phyloP scores from a whole-genome alignment of 2,888 invertebrate species.

The Eumerus sabulonum region DNA sequence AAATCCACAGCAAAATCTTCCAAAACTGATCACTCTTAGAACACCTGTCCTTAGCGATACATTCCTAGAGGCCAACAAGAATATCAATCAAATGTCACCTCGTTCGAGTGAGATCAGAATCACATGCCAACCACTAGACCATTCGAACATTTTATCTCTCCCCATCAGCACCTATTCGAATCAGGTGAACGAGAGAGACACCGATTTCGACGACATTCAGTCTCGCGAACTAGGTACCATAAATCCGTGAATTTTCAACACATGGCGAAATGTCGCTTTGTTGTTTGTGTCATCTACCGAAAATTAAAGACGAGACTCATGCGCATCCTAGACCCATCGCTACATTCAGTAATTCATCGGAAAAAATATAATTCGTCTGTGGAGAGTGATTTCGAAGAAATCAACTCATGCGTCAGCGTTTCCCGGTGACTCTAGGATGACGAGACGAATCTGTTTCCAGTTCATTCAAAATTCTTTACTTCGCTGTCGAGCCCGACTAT shows the following conservation, averaged over 20 bases:
- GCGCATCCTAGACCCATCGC: conserved; percentile 9
- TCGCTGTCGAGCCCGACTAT: conserved; percentile 5
- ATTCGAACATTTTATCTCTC: not conserved
- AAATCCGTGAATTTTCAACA: conserved; percentile 38
- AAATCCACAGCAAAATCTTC: no score
- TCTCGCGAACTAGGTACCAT: conserved; percentile 44
- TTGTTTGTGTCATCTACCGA: conserved; percentile 25
- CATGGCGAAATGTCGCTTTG: conserved; percentile 47
- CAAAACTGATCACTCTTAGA: no score
- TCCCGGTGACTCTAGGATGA: not conserved
- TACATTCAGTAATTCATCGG: conserved; percentile 26
- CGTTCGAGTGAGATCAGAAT: conserved; percentile 29
- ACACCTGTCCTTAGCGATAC: no score
- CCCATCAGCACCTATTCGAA: not conserved
- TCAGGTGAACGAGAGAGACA: no score
- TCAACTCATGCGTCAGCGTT: conserved; percentile 6
- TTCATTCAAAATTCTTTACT: not conserved
- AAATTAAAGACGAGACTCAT: not conserved
- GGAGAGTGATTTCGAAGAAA: conserved; percentile 29
- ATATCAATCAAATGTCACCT: conserved; percentile 38
- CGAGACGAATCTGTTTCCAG: conserved; percentile 7
- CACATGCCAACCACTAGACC: conserved; percentile 33
- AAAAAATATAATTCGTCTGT: conserved; percentile 3
- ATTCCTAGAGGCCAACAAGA: not conserved
- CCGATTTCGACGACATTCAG: conserved; percentile 38